These are phyloP conservation scores for Chamaetylas fuelleborni DNA, from an alignment of 2,113 vertebrate genomes.

Conservation along the genomic window DNA sequence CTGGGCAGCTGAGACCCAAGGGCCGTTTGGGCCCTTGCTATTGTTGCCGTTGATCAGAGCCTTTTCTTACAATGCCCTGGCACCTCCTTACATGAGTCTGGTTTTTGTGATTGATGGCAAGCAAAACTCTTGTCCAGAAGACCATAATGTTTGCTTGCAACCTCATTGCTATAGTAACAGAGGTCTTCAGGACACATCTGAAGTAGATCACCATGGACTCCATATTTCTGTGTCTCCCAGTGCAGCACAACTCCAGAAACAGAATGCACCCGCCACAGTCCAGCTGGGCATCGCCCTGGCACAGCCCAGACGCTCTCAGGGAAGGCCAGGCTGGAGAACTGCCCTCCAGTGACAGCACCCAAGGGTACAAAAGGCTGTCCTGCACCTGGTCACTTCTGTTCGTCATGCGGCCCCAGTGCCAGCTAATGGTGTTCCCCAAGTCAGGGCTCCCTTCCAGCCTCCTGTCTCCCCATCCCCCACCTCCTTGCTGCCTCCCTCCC, in stretches of 20 bases:
- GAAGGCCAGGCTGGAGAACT: neutral
- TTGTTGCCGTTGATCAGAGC: neutral
- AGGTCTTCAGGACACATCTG: conserved; percentile 33
- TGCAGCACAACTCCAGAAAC: neutral
- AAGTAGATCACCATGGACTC: neutral
- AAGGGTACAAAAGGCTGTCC: neutral
- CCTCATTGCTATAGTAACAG: conserved; percentile 30
- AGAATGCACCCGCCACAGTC: neutral
- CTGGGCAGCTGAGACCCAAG: fast-evolving
- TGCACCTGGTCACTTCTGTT: neutral
- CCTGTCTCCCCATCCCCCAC: conserved; percentile 54
- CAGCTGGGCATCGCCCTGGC: fast-evolving
- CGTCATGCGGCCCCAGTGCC: neutral
- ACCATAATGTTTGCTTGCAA: neutral
- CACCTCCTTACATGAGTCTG: neutral
- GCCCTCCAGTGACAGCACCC: neutral
- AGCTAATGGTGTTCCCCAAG: conserved; percentile 6
- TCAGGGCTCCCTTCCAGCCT: conserved; percentile 47
- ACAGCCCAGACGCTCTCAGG: neutral
- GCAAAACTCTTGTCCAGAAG: conserved; percentile 38
- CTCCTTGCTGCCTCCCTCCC: conserved; percentile 5
- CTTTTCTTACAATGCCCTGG: neutral
- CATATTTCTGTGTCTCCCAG: neutral
- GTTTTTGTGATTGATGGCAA: neutral
- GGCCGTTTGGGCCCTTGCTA: neutral